Percentiles rank a stretch among this genome's conserved stretches.
Conservation (phyloP, 2,888 invertebrate genomes). For the Cactoblastis cactorum region DNA sequence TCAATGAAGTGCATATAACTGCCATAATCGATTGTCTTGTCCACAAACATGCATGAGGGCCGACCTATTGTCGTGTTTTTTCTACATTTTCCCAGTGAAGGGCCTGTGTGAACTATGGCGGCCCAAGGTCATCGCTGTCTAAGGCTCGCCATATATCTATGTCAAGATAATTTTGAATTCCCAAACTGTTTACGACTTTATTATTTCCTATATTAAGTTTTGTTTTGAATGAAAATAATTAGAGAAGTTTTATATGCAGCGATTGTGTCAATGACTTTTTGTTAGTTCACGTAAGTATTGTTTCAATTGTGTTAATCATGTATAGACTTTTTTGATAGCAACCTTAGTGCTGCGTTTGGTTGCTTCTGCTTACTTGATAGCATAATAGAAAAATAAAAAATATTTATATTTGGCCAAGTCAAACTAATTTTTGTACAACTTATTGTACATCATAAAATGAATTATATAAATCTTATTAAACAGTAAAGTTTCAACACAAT, state of each 20-base stretch:
- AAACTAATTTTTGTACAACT: too few species aligned
- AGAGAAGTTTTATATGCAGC: slow-evolving; percentile 23
- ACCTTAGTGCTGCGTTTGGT: background rate
- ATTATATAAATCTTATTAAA: too few species aligned
- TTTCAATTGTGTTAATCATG: slow-evolving; percentile 21
- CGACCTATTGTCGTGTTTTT: slow-evolving; percentile 71
- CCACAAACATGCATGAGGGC: slow-evolving; percentile 59
- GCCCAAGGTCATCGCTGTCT: slow-evolving; percentile 68
- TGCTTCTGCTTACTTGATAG: background rate
- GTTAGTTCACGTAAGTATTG: slow-evolving; percentile 22
- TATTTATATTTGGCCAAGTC: too few species aligned
- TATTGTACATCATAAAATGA: too few species aligned
- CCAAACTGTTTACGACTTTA: slow-evolving; percentile 19
- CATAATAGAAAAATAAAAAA: too few species aligned
- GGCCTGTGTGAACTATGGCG: slow-evolving; percentile 73
- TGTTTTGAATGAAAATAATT: slow-evolving; percentile 4
- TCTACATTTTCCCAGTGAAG: slow-evolving; percentile 74
- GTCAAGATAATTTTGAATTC: slow-evolving; percentile 22
- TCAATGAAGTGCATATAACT: slow-evolving; percentile 69
- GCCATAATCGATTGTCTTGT: slow-evolving; percentile 74
- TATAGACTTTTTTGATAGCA: slow-evolving; percentile 1
- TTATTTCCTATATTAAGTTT: slow-evolving; percentile 14
- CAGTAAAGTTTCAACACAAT: too few species aligned
- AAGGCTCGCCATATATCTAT: slow-evolving; percentile 51
- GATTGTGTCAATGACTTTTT: slow-evolving; percentile 30